Conservation (phyloP, 2,888 invertebrate genomes). For the Abrostola triplasia region DNA sequence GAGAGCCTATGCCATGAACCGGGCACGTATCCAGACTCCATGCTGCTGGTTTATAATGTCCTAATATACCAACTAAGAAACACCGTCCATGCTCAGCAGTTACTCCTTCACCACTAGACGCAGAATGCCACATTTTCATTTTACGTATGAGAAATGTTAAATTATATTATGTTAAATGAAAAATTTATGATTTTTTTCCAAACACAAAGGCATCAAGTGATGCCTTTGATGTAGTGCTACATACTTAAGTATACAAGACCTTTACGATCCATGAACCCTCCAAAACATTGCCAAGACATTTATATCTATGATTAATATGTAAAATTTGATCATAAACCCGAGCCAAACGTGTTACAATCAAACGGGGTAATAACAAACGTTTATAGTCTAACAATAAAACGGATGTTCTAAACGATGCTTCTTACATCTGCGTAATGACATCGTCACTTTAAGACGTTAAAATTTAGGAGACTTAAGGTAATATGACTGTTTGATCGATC, state of each 20-base stretch:
- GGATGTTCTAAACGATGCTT: conserved; percentile 77
- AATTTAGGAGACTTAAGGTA: conserved; percentile 77
- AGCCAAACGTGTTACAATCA: conserved; percentile 77
- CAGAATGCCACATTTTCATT: no score
- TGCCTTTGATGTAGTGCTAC: no score
- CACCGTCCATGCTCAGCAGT: no score
- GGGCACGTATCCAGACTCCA: no score
- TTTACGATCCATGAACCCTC: conserved; percentile 40
- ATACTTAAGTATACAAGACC: not conserved
- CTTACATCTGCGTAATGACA: conserved; percentile 81
- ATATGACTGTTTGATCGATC: conserved; percentile 67
- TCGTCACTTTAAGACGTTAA: conserved; percentile 80
- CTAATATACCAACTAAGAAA: no score
- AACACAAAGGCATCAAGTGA: not conserved
- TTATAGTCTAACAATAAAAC: conserved; percentile 85
- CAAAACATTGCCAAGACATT: conserved; percentile 43
- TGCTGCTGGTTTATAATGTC: no score
- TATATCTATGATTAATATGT: conserved; percentile 57
- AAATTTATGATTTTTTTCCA: no score
- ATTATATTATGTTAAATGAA: no score
- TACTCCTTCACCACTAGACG: no score
- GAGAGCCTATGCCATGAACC: no score
- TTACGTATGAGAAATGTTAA: no score
- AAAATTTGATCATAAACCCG: conserved; percentile 71
- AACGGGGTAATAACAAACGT: conserved; percentile 79